Conservation (phyloP, 1,140 invertebrate species). For the Drosophila pallidifrons region DNA sequence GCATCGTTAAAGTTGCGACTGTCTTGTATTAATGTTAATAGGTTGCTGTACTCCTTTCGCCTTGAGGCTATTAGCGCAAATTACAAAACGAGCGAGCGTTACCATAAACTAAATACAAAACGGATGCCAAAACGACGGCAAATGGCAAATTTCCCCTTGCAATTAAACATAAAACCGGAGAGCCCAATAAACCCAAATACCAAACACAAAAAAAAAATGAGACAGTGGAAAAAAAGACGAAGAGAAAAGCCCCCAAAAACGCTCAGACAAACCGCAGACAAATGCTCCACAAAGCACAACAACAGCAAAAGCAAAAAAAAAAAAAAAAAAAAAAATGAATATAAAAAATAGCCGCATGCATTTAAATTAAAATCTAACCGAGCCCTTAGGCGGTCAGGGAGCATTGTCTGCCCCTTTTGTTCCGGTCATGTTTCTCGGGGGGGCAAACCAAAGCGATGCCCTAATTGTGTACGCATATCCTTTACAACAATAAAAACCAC, state of each 20-base stretch:
- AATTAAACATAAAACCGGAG: constrained; percentile 46
- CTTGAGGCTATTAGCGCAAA: constrained; percentile 41
- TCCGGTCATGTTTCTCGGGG: not conserved
- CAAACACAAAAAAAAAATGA: not conserved
- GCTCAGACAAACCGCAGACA: constrained; percentile 56
- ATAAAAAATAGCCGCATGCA: constrained; percentile 47
- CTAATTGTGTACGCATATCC: constrained; percentile 30
- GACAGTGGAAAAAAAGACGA: not conserved
- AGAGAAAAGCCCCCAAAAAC: constrained; percentile 18
- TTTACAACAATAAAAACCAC: constrained; percentile 4
- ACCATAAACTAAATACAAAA: constrained; percentile 46
- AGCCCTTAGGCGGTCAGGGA: not conserved
- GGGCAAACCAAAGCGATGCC: not conserved
- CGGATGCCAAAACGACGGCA: constrained; percentile 35
- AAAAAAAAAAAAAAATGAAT: not conserved
- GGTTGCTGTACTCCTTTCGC: constrained; percentile 30
- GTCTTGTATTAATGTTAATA: constrained; percentile 42
- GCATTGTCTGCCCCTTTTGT: constrained; percentile 33
- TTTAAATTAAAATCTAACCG: constrained; percentile 48
- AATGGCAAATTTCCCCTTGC: constrained; percentile 47
- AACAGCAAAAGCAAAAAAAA: not conserved
- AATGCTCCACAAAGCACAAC: constrained; percentile 15
- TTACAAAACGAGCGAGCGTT: constrained; percentile 39
- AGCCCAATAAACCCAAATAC: constrained; percentile 7
- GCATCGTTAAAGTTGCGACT: constrained; percentile 15